Evolutionary conservation across 2,797 vertebrate species (phyloP).

Genomic region (Leucoraja ocellata): DNA sequence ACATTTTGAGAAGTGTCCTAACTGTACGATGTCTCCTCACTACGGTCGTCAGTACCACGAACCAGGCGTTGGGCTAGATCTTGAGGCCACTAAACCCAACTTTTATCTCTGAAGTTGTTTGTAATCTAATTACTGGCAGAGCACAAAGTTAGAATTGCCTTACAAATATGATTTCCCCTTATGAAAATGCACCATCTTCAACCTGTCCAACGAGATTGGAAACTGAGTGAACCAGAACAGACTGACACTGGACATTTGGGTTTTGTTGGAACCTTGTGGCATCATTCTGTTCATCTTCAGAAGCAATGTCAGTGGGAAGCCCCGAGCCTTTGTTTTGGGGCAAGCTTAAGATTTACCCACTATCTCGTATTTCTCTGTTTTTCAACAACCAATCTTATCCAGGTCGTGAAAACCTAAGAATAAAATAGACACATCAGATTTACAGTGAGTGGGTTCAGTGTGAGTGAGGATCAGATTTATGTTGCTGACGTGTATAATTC

Average conservation of each 20-base stretch:
- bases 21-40: neutral
- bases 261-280: neutral
- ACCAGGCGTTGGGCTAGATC: neutral
- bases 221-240: neutral
- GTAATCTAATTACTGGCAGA: neutral
- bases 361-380: neutral
- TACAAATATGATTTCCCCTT: no score
- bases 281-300: neutral
- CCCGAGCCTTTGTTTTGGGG: no score
- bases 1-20: no score
- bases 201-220: neutral
- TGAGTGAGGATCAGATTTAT: neutral
- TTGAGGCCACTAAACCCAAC: neutral
- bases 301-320: neutral
- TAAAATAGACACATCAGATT: neutral
- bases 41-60: neutral
- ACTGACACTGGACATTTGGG: neutral
- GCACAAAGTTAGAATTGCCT: neutral
- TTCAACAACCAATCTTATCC: neutral
- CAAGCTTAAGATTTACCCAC: neutral
- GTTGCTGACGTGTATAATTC: neutral
- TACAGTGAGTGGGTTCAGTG: neutral
- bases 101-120: neutral
- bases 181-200: neutral
- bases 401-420: slow-evolving; percentile 7